A percentile compares a stretch with the other conserved stretches of the same genome.
phyloP scores from a whole-genome alignment of 2,113 vertebrate species.

The Dendropsophus ebraccatus region DNA sequence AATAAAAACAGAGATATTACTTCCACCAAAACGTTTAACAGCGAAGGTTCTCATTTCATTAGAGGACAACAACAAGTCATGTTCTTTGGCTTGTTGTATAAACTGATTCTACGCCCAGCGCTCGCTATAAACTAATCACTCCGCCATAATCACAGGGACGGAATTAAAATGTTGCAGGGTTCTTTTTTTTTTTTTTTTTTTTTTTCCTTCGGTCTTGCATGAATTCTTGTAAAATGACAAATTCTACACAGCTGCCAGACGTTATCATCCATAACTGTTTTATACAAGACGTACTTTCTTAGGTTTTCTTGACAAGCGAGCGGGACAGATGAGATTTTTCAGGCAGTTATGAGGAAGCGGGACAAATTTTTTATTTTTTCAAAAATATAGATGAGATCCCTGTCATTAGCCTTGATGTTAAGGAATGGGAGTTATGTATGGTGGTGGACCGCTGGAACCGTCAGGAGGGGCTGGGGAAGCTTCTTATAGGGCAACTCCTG shows the following conservation, averaged over 20 bases:
- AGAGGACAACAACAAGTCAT: constrained; percentile 56
- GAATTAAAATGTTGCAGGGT: constrained; percentile 77
- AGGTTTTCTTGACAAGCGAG: constrained; percentile 78
- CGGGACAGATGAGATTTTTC: constrained; percentile 61
- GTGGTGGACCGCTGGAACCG: background rate
- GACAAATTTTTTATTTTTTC: constrained; percentile 58
- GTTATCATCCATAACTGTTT: constrained; percentile 80
- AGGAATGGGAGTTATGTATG: background rate
- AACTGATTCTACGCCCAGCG: constrained; percentile 50
- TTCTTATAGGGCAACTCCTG: too few relatives aligned
- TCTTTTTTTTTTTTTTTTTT: constrained; percentile 73
- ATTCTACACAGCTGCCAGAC: constrained; percentile 86
- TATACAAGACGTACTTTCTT: constrained; percentile 67
- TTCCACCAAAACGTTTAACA: constrained; percentile 60
- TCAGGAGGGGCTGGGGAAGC: too few relatives aligned
- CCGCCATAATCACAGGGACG: constrained; percentile 70
- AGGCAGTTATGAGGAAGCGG: constrained; percentile 30
- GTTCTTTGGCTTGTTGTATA: constrained; percentile 45
- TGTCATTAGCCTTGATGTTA: background rate
- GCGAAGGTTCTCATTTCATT: constrained; percentile 61
- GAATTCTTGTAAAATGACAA: constrained; percentile 96
- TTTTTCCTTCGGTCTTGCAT: constrained; percentile 73
- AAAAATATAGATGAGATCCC: constrained; percentile 10
- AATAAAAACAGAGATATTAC: constrained; percentile 54
- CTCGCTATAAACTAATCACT: constrained; percentile 67